These are phyloP conservation scores for Eurytoma californica DNA, from an alignment of 2,888 invertebrate species.

Conservation along the genomic window DNA sequence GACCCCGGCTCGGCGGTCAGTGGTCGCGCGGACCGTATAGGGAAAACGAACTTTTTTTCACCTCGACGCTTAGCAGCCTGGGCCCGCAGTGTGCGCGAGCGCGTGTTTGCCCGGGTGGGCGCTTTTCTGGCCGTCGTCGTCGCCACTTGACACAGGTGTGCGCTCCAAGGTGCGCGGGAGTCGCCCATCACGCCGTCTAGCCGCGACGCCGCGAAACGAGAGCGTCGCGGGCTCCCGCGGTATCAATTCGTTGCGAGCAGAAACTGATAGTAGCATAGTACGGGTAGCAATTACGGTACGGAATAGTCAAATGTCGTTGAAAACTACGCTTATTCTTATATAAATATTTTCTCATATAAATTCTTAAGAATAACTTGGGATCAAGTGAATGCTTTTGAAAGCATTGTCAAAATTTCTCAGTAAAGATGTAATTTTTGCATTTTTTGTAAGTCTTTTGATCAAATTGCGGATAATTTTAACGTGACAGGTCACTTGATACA, in stretches of 20 bases:
- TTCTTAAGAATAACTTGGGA: no score
- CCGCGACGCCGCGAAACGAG: conserved; percentile 46
- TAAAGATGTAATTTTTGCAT: no score
- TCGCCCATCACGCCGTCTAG: conserved; percentile 38
- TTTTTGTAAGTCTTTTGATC: no score
- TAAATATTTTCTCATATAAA: no score
- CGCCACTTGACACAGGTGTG: conserved; percentile 54
- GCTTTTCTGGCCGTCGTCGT: conserved; percentile 3
- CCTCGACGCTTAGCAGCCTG: not conserved
- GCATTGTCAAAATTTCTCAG: no score
- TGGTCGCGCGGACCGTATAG: not conserved
- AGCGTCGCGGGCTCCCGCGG: not conserved
- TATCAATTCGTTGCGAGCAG: not conserved
- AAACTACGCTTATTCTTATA: no score
- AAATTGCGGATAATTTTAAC: no score
- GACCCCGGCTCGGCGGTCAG: not conserved
- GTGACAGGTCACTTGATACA: no score
- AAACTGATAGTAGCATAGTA: no score
- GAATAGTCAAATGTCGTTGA: no score
- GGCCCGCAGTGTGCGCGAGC: not conserved
- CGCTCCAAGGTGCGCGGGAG: conserved; percentile 13
- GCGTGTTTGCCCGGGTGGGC: conserved; percentile 1
- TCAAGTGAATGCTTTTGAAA: no score
- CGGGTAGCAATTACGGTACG: no score
- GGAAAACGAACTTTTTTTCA: not conserved